A percentile compares a stretch with the other conserved stretches of the same genome.
These are phyloP conservation scores for Falco cherrug DNA, from an alignment of 2,797 vertebrate species.

Conservation along the genomic window DNA sequence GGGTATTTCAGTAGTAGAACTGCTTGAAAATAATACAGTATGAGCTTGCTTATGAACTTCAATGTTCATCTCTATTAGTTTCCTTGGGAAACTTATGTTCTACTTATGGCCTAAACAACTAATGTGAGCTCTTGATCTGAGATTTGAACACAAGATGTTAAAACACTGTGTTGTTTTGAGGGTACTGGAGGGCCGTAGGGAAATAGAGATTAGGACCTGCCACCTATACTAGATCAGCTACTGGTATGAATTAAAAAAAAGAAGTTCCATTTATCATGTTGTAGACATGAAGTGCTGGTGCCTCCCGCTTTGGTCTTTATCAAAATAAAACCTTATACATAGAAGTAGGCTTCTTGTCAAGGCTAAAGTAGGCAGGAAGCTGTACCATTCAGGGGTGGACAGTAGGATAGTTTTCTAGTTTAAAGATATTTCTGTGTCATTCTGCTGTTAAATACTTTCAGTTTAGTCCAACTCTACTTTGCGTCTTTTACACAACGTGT, in stretches of 20 bases:
- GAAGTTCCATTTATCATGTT: not conserved
- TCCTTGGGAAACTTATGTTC: not conserved
- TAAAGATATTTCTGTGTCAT: not conserved
- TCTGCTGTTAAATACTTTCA: not conserved
- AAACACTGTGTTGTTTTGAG: not conserved
- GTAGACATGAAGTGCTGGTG: not conserved
- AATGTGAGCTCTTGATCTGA: not conserved
- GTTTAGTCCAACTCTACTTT: not conserved
- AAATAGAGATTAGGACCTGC: not conserved
- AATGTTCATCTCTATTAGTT: not conserved
- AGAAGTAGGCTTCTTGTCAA: not conserved
- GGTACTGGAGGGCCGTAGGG: not conserved
- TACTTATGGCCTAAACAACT: not conserved
- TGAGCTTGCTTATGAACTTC: not conserved
- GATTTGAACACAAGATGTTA: not conserved
- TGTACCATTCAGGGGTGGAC: not conserved
- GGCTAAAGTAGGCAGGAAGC: not conserved
- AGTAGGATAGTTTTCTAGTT: not conserved
- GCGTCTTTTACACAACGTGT: not conserved
- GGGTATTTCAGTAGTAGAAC: not conserved
- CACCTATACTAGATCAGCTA: not conserved
- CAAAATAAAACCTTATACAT: not conserved
- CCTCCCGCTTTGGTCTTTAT: not conserved
- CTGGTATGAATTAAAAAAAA: too few relatives aligned
- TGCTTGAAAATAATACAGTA: not conserved